Evolutionary conservation across 2,113 vertebrate species (phyloP), one percentile per base, ranked within the genome.

Genomic region (Nanorana parkeri): DNA sequence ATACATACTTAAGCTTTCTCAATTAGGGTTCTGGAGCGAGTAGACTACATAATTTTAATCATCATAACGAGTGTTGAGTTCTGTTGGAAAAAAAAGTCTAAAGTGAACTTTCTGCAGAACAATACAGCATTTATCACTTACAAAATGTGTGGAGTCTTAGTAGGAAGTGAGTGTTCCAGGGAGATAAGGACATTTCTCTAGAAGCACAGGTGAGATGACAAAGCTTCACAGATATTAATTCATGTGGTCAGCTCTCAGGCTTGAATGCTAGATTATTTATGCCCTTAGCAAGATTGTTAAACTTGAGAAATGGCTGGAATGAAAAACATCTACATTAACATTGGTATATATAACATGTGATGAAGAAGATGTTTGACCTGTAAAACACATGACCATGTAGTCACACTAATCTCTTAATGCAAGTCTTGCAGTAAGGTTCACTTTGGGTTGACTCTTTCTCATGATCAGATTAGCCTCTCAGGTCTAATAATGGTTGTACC

Each of bases 151-250:
- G 52, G 64, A 66, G 64, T 78, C 51, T 32, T 54, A 26, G 63
- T 56, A 24, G 65, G 77, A 56, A 68, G n/a, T n/a, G 47, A 26
- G 29, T 78, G 77, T 68, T 56, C n/a, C 20, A 4, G 51, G 20
- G 52, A 78, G 77, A 78, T 78, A 78, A 78, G 77, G 64, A 56
- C 29, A 47, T 56, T 54, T 16, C 52, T 78, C 54, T 65, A 7
- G 5, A 26, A 29, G 20, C 51, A 13, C 21, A 64, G 41, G 17
- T 52, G 41, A 66, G 13, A 36, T 66, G 61, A 78, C 63, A 78
- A 78, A 67, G 63, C 73, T 51, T n/a, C 19, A 20, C 7, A 56
- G 77, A 66, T 67, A 68, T 36, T 47, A 55, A 78, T 55, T 78
- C 24, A 17, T 68, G 21, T 6, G n/a, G 77, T 58, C 55, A 78